Conservation (phyloP, 2,888 invertebrate species). For the Phyllotreta cruciferae region DNA sequence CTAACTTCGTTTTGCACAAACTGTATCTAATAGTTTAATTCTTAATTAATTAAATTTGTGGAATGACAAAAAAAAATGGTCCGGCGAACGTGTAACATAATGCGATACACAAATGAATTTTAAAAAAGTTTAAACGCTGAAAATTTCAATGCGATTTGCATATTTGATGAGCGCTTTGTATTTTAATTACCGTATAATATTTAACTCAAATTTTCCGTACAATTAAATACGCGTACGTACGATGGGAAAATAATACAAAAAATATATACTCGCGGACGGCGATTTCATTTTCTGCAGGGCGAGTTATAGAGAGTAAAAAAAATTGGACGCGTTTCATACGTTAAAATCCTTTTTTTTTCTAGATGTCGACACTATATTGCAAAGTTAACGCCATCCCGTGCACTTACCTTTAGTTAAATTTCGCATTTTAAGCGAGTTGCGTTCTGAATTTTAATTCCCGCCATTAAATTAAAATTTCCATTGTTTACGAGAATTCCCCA, state of each 20-base stretch:
- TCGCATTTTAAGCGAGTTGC: too few species aligned
- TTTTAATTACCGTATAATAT: conserved; percentile 62
- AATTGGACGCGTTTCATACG: conserved; percentile 51
- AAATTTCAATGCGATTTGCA: conserved; percentile 61
- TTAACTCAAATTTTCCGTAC: conserved; percentile 62
- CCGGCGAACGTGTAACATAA: too few species aligned
- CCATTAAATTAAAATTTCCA: too few species aligned
- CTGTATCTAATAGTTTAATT: too few species aligned
- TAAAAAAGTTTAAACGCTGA: conserved; percentile 60
- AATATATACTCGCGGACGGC: conserved; percentile 56
- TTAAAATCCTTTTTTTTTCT: conserved; percentile 47
- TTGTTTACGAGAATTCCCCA: too few species aligned
- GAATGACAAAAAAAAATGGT: not conserved
- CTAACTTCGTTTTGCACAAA: too few species aligned
- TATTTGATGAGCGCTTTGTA: conserved; percentile 62
- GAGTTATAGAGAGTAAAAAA: conserved; percentile 39
- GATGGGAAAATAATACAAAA: conserved; percentile 40
- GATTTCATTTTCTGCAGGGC: conserved; percentile 49
- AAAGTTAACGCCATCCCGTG: conserved; percentile 5
- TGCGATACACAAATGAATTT: conserved; percentile 52
- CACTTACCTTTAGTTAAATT: too few species aligned
- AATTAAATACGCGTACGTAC: conserved; percentile 60
- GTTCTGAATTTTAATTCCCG: too few species aligned
- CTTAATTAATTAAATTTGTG: not conserved
- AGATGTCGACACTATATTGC: conserved; percentile 35